phyloP scores from a whole-genome alignment of 2,888 invertebrate species.

The Phytoseiulus persimilis region DNA sequence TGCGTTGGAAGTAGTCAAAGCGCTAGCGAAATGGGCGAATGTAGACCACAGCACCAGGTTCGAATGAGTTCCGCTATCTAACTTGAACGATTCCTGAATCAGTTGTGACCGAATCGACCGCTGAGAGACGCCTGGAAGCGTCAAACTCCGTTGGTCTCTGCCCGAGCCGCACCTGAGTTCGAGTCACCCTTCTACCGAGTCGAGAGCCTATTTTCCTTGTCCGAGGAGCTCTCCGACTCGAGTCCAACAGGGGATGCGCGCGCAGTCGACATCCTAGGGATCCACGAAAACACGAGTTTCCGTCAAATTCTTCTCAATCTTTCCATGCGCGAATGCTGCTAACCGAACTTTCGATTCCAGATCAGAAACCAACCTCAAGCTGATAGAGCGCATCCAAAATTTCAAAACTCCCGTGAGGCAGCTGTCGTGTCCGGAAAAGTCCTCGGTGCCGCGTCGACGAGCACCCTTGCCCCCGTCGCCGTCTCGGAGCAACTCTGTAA shows the following conservation, averaged over 20 bases:
- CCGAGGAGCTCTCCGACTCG: too few relatives aligned
- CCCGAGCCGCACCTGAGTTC: too few relatives aligned
- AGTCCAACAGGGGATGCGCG: too few relatives aligned
- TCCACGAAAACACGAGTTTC: too few relatives aligned
- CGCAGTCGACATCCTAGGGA: too few relatives aligned
- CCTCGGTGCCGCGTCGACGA: neutral
- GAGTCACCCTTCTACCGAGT: too few relatives aligned
- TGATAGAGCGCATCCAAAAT: neutral
- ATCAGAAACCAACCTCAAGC: neutral
- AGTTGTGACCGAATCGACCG: too few relatives aligned
- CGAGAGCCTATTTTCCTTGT: too few relatives aligned
- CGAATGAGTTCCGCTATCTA: neutral
- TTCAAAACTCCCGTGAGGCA: neutral
- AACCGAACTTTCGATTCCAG: neutral
- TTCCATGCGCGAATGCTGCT: neutral
- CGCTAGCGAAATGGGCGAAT: conserved; percentile 14
- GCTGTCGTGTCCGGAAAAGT: neutral
- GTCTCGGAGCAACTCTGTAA: neutral
- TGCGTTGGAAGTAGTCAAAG: neutral
- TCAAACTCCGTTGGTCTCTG: too few relatives aligned
- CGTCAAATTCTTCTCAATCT: too few relatives aligned
- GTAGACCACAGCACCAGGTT: neutral
- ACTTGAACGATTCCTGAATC: neutral
- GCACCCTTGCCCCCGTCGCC: neutral
- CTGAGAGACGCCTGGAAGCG: too few relatives aligned